A percentile compares a stretch with the other conserved stretches of the same genome.
Evolutionary conservation across 2,797 vertebrate genomes (phyloP).

Genomic region (Pipistrellus nathusii): DNA sequence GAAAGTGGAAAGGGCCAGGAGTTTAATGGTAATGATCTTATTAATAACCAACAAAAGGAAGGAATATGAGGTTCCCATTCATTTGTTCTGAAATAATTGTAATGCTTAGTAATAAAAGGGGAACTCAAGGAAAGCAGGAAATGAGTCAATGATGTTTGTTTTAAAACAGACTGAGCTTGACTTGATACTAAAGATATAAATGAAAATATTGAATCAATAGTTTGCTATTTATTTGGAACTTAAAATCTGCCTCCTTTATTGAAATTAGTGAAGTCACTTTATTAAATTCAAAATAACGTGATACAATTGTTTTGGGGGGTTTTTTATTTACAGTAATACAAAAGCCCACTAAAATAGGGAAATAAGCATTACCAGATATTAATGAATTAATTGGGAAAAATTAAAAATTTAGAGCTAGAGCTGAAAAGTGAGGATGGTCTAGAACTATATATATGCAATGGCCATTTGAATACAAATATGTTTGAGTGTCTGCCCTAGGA

Average conservation of each 20-base stretch:
- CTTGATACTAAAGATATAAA: conserved; percentile 1
- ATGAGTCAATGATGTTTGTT: not conserved
- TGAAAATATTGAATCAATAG: not conserved
- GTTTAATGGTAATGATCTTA: not conserved
- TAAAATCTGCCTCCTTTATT: not conserved
- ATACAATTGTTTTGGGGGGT: not conserved
- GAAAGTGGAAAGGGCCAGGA: not conserved
- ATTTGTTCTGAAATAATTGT: not conserved
- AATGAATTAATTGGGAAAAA: conserved; percentile 15
- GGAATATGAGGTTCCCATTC: not conserved
- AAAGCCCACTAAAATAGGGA: conserved; percentile 27
- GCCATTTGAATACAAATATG: not conserved
- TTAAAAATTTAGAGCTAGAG: conserved; percentile 19
- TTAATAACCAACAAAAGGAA: not conserved
- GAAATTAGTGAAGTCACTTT: not conserved
- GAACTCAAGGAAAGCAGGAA: not conserved
- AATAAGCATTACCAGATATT: not conserved
- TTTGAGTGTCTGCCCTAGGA: not conserved
- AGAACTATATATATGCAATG: not conserved
- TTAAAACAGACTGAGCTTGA: conserved; percentile 22
- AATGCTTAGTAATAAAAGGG: not conserved
- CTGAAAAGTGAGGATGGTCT: not conserved
- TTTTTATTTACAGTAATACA: not conserved
- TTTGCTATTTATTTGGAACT: not conserved
- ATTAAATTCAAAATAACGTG: conserved; percentile 17